Conservation (phyloP, 2,888 invertebrate species). For the Ophion ellenae region DNA sequence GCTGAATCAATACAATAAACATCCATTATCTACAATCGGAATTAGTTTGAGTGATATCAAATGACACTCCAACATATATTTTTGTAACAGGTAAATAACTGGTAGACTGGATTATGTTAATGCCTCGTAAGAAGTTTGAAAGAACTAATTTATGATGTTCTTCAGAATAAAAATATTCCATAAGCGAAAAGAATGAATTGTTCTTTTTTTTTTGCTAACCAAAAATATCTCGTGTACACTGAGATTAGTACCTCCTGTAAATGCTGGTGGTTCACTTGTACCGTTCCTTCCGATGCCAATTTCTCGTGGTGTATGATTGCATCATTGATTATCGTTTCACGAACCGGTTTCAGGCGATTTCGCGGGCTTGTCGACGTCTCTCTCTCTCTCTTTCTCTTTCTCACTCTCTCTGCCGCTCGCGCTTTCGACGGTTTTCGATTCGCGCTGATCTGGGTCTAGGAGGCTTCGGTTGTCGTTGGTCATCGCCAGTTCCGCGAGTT, state of each 20-base stretch:
- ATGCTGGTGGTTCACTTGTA: constrained; percentile 27
- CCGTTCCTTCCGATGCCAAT: constrained; percentile 34
- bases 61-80: neutral
- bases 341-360: constrained; percentile 57
- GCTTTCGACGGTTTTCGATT: constrained; percentile 45
- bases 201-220: neutral
- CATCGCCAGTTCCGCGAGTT: constrained; percentile 30
- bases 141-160: neutral
- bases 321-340: constrained; percentile 52
- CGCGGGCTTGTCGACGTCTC: neutral
- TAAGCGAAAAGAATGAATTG: neutral
- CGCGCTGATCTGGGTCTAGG: constrained; percentile 53
- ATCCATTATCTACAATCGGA: neutral
- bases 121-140: neutral
- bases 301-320: constrained; percentile 46
- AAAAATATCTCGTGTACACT: neutral
- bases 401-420: neutral
- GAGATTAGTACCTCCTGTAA: neutral
- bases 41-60: neutral
- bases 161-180: neutral
- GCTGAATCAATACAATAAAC: neutral
- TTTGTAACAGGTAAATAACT: neutral
- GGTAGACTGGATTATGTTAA: neutral
- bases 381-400: neutral
- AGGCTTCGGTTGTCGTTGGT: constrained; percentile 52